Base-by-base conservation (phyloP, 2,797 vertebrate species). In the Amblyopsis hoosieri region DNA sequence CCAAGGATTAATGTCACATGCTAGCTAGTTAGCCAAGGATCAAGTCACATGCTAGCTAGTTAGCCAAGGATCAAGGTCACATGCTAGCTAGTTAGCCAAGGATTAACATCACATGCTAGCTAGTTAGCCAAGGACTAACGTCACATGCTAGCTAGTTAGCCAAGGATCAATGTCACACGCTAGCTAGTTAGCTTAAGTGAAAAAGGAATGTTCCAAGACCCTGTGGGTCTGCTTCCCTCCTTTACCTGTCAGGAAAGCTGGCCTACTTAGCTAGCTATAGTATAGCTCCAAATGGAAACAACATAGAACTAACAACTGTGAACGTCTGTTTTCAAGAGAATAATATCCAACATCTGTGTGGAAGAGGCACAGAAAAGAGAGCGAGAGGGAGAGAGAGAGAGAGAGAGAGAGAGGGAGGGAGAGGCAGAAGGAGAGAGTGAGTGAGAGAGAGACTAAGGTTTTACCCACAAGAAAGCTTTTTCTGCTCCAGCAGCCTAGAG, bases 311-410 rank as follows among this genome's bases (percentile, higher is more conserved):
- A 56, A 66, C 57, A 69, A 69, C 58, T 7, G 42, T 74, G 69
- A 67, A 80, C 65, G 64, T 76, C 51, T 74, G 72, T 68, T 77
- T 75, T 62, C 66, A 12, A 66, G 65, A 72, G 62, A 66, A 67
- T 54, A 57, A 67, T 15, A 73, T 61, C 19, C 51, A 64, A 54
- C 47, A 60, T 54, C 29, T 49, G 65, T 49, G 59, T 65, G 33
- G 47, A 31, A 56, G 59, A 50, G 46, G 17, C 55, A 9, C 2
- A 45, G 33, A 69, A 61, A 42, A 9, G 37, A 42, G 1, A 42
- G 37, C 2, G 37, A 1, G 5, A 9, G 37, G 2, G 37, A 42
- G 37, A 42, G 6, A 42, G 37, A 9, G 37, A 42, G 37, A 42
- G 2, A 3, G 23, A 46, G 56, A 19, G 54, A 68, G 53, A 72